Percentiles rank a stretch among this genome's conserved stretches.
Evolutionary conservation across 2,113 vertebrate genomes (phyloP).

Genomic region (Labrus mixtus): DNA sequence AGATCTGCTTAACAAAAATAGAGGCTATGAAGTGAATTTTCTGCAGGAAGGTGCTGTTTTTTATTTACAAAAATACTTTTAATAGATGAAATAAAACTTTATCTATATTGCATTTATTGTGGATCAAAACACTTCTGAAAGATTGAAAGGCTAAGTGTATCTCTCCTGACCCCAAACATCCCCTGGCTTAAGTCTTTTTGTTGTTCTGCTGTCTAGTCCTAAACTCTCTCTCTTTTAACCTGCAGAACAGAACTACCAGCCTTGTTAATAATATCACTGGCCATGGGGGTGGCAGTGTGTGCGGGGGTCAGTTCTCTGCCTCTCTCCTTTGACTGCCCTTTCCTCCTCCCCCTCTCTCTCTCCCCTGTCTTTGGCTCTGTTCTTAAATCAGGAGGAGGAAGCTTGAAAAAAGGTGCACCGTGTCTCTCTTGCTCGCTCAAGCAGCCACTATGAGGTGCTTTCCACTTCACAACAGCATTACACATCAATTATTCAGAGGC

Average conservation of each 20-base stretch:
- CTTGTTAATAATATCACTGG: slow-evolving; percentile 20
- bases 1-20: no score
- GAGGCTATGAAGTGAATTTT: no score
- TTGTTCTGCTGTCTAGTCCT: slow-evolving; percentile 17
- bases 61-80: no score
- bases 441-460: slow-evolving; percentile 67
- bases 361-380: slow-evolving; percentile 10
- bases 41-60: no score
- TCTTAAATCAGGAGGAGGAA: slow-evolving; percentile 30
- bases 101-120: no score
- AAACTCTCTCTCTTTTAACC: slow-evolving; percentile 13
- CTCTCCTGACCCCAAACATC: background rate
- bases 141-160: background rate
- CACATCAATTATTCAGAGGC: slow-evolving; percentile 80
- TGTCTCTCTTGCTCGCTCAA: slow-evolving; percentile 55
- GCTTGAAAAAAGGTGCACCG: slow-evolving; percentile 49
- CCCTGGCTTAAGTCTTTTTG: background rate
- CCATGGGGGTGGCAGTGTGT: background rate
- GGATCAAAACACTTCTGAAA: background rate
- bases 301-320: background rate
- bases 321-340: slow-evolving; percentile 27
- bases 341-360: background rate
- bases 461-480: slow-evolving; percentile 61
- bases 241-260: slow-evolving; percentile 25
- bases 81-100: no score